Base-by-base conservation (phyloP, 1,140 invertebrate species). In the Mya arenaria region DNA sequence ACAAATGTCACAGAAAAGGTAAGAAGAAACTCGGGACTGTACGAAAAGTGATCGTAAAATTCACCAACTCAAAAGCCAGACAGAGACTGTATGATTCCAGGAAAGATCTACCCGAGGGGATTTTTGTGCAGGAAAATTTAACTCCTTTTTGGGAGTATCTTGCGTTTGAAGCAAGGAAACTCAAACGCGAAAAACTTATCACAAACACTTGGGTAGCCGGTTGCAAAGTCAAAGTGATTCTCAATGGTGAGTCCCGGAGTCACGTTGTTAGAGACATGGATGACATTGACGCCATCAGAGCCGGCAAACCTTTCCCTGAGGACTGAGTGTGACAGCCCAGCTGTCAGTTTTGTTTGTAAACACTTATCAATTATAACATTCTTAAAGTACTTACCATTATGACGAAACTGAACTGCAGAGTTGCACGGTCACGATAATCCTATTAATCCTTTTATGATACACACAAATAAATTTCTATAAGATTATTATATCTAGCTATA, bases 91-190 rank as follows among this genome's bases (percentile, higher is more conserved):
- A 52, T 32, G 28, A 48, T 10, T 6, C 39, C 28, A 48, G 68
- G 23, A 66, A 66, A 23, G 23, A 66, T 17, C 15, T 37, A 8
- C 8, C 23, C 4, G 23, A 71, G n/a, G 37, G 41, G 8, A 30
- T 71, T 23, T 71, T 71, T 30, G 44, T 71, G 8, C 68, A 44
- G 10, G 68, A 71, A 23, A 71, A 30, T n/a, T n/a, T 71, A 28
- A 71, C 68, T 19, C 37, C 37, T 2, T 28, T 52, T 6, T 32
- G 44, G 23, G 68, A 71, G 15, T 23, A 71, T 17, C 41, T 48
- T 4, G 17, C 13, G 4, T 68, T 23, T 15, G 65, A 68, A 44
- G 65, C 39, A 3, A 37, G 65, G 23, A 32, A 68, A 44, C n/a
- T 71, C 4, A 52, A 48, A 44, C 68, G 39, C 5, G 8, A 4